Evolutionary conservation across 2,113 vertebrate species (phyloP).

Genomic region (cattle (Bos taurus)): DNA sequence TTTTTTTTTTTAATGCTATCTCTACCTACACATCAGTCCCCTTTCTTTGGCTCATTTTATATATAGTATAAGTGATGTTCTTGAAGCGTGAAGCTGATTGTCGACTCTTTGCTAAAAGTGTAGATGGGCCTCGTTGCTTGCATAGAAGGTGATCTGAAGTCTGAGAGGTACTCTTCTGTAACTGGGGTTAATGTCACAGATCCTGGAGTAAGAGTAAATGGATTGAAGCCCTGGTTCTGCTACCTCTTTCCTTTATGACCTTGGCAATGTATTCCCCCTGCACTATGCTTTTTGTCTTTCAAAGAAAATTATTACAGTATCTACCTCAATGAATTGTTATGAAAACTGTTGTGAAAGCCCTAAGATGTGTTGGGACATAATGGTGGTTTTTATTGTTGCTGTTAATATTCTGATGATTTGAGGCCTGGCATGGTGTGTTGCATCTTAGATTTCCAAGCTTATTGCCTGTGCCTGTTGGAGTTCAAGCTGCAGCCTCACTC

Average conservation of each 20-base stretch:
- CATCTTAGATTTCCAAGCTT: background rate
- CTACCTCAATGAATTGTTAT: background rate
- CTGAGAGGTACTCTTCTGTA: background rate
- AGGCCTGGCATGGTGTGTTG: background rate
- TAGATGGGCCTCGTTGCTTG: background rate
- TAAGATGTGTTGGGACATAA: background rate
- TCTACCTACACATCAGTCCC: background rate
- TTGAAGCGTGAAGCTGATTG: background rate
- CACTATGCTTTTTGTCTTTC: background rate
- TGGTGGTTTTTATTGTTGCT: background rate
- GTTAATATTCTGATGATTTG: background rate
- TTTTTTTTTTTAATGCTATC: background rate
- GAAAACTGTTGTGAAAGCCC: background rate
- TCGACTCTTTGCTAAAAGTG: background rate
- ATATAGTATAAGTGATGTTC: background rate
- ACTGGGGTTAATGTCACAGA: background rate
- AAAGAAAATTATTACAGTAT: background rate
- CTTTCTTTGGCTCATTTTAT: background rate
- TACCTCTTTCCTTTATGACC: background rate
- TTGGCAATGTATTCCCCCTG: background rate
- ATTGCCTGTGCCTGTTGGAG: background rate
- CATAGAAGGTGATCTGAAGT: background rate
- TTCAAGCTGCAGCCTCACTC: background rate
- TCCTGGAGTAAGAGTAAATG: background rate
- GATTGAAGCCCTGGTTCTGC: background rate